phyloP scores from a whole-genome alignment of 2,888 invertebrate species.

The Sesamia inferens region DNA sequence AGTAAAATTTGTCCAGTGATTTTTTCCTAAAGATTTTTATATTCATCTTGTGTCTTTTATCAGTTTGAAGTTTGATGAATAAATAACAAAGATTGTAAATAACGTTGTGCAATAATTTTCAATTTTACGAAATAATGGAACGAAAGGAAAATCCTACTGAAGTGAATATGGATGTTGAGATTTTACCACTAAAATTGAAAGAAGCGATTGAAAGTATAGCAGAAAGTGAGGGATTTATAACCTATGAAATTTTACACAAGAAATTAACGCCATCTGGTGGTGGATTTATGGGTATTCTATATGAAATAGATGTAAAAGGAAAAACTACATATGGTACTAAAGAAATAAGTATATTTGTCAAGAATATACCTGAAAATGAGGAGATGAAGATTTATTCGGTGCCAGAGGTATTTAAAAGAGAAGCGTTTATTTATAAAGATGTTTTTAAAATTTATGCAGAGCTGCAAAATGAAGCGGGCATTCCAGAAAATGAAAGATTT shows the following conservation, averaged over 20 bases:
- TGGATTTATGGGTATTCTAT: conserved; percentile 72
- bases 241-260: conserved; percentile 58
- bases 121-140: conserved; percentile 27
- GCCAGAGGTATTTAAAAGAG: conserved; percentile 69
- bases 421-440: conserved; percentile 74
- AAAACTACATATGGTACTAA: conserved; percentile 54
- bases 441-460: conserved; percentile 67
- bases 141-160: background rate
- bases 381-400: conserved; percentile 69
- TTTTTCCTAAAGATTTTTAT: background rate
- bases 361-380: conserved; percentile 69
- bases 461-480: conserved; percentile 69
- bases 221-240: conserved; percentile 61
- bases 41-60: conserved; percentile 8
- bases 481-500: conserved; percentile 71
- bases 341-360: conserved; percentile 74
- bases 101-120: background rate
- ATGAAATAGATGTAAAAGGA: conserved; percentile 71
- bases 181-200: conserved; percentile 51
- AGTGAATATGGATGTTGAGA: background rate
- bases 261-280: conserved; percentile 67
- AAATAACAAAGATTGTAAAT: background rate
- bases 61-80: conserved; percentile 13
- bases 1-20: background rate
- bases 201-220: conserved; percentile 58